phyloP scores from a whole-genome alignment of 2,797 vertebrate genomes.

The Falco naumanni region DNA sequence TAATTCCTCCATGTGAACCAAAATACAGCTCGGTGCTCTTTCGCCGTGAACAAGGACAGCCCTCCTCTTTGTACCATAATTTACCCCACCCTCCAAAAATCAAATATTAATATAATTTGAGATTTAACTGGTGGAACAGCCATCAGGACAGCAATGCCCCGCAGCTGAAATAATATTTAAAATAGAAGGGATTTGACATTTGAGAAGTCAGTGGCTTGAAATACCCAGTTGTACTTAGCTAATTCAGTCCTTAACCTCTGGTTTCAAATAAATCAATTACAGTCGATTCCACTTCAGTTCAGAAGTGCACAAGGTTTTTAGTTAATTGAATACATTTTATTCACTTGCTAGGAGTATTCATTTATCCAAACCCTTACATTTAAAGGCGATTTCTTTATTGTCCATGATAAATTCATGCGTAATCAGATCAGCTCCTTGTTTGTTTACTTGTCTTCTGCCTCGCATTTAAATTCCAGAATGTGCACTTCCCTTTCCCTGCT shows the following conservation, averaged over 20 bases:
- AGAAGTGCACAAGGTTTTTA: constrained; percentile 87
- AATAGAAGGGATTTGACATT: constrained; percentile 89
- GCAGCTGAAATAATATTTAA: constrained; percentile 91
- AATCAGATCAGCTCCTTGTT: constrained; percentile 67
- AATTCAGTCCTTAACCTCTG: constrained; percentile 95
- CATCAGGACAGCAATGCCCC: constrained; percentile 85
- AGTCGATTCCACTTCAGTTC: constrained; percentile 91
- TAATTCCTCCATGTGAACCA: constrained; percentile 61
- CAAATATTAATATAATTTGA: constrained; percentile 87
- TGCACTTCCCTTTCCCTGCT: background rate
- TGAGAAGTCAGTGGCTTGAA: constrained; percentile 92
- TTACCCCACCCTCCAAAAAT: constrained; percentile 78
- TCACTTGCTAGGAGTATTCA: constrained; percentile 84
- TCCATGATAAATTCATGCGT: constrained; percentile 63
- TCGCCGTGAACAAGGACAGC: constrained; percentile 47
- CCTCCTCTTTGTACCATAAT: constrained; percentile 66
- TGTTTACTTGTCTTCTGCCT: constrained; percentile 52
- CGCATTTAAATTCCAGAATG: constrained; percentile 49
- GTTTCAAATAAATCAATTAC: constrained; percentile 95
- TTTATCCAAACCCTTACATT: constrained; percentile 81
- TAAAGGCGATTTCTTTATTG: constrained; percentile 74
- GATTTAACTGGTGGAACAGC: constrained; percentile 86
- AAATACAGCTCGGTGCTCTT: constrained; percentile 50
- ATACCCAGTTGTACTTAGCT: constrained; percentile 93
- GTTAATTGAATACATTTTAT: constrained; percentile 89